Conservation (phyloP, 2,797 vertebrate species). For the Huso huso region DNA sequence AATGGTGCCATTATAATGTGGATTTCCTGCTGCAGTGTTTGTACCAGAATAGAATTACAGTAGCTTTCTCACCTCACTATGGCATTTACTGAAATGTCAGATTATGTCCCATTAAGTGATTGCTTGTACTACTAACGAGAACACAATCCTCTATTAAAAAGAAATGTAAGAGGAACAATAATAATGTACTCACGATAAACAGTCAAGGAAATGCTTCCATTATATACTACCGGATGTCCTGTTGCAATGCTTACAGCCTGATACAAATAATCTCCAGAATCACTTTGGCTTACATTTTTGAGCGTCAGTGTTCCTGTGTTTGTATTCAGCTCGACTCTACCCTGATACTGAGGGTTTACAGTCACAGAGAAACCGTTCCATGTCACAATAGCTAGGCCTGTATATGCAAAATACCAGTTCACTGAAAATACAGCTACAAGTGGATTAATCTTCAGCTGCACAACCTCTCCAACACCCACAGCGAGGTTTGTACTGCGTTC, state of each 20-base stretch:
- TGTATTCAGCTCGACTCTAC: constrained; percentile 3
- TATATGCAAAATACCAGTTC: constrained; percentile 25
- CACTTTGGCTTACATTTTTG: constrained; percentile 16
- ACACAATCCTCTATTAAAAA: no score
- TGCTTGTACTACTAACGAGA: no score
- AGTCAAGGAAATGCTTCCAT: no score
- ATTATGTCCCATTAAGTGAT: no score
- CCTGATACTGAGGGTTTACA: fast-evolving
- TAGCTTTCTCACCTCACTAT: no score
- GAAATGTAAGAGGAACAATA: no score
- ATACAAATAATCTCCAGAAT: constrained; percentile 45
- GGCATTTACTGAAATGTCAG: no score
- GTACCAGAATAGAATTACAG: no score
- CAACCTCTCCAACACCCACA: constrained; percentile 33
- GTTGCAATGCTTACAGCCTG: neutral
- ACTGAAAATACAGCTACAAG: fast-evolving
- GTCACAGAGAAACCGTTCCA: fast-evolving
- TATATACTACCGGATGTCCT: no score
- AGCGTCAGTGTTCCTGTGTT: constrained; percentile 29
- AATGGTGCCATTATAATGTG: no score
- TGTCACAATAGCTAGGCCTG: constrained; percentile 15
- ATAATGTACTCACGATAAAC: no score
- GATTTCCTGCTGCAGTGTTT: no score
- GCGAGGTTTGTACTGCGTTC: constrained; percentile 35
- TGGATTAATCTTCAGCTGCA: constrained; percentile 35